phyloP scores from a whole-genome alignment of 2,113 vertebrate genomes.

The Uria lomvia region DNA sequence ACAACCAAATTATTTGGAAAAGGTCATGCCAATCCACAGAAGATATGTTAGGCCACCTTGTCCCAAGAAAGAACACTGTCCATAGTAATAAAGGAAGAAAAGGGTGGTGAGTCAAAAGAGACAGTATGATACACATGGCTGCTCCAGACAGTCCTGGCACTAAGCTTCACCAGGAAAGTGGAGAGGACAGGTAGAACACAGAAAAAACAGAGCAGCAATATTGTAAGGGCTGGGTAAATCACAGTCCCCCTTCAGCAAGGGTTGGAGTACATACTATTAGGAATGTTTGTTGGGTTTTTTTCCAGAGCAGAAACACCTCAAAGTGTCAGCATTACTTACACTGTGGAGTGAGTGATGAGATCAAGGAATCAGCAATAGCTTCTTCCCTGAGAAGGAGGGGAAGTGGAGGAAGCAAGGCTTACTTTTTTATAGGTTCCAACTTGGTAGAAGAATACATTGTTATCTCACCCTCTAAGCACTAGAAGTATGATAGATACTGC shows the following conservation, averaged over 20 bases:
- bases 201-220: background rate
- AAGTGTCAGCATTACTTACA: background rate
- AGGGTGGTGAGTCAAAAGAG: background rate
- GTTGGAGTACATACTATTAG: background rate
- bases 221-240: background rate
- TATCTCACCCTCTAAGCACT: background rate
- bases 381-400: background rate
- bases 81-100: background rate
- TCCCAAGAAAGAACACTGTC: background rate
- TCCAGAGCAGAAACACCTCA: background rate
- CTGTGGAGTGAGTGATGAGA: background rate
- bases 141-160: background rate
- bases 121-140: accelerated
- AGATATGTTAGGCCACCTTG: background rate
- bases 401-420: background rate
- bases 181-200: background rate
- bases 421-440: background rate
- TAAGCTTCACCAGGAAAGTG: background rate
- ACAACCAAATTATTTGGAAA: background rate
- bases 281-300: background rate
- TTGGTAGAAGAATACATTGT: background rate
- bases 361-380: constrained; percentile 2
- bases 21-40: background rate
- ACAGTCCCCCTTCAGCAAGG: background rate
- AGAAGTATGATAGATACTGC: background rate